A percentile compares a stretch with the other conserved stretches of the same genome.
phyloP scores from a whole-genome alignment of 2,797 vertebrate genomes.

The Spatula versicolor region DNA sequence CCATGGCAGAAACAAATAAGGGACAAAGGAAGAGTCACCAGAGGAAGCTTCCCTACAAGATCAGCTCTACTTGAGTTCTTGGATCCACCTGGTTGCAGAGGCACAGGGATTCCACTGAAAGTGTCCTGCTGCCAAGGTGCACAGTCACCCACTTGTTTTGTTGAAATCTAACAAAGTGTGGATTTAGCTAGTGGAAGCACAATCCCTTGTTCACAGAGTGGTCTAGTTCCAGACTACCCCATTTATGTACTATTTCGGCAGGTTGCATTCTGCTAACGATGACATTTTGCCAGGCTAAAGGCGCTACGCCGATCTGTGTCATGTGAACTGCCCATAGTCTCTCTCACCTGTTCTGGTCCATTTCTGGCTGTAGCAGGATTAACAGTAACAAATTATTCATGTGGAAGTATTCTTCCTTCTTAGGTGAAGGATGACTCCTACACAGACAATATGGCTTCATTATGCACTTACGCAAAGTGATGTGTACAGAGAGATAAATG shows the following conservation, averaged over 20 bases:
- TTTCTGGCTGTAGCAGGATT: not conserved
- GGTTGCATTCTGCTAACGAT: not conserved
- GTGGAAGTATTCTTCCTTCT: constrained; percentile 21
- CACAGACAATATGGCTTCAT: not conserved
- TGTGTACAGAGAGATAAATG: not conserved
- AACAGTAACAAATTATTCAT: constrained; percentile 15
- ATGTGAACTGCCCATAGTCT: not conserved
- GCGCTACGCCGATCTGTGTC: not conserved
- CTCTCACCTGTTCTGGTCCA: constrained; percentile 2
- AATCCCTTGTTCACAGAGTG: not conserved
- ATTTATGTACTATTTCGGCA: not conserved
- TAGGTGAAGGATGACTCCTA: constrained; percentile 2
- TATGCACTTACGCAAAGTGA: constrained; percentile 6
- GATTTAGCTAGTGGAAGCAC: not conserved
- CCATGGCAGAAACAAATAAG: not conserved
- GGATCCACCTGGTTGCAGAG: not conserved
- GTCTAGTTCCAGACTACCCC: not conserved
- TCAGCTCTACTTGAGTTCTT: not conserved
- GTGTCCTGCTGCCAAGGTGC: not conserved
- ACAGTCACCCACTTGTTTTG: not conserved
- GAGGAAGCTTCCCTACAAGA: not conserved
- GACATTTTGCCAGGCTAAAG: not conserved
- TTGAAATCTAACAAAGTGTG: not conserved
- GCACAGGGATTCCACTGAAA: not conserved
- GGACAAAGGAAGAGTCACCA: not conserved